Percentiles rank a stretch among this genome's conserved stretches.
Evolutionary conservation across 2,888 invertebrate genomes (phyloP).

Genomic region (Caradrina kadenii): DNA sequence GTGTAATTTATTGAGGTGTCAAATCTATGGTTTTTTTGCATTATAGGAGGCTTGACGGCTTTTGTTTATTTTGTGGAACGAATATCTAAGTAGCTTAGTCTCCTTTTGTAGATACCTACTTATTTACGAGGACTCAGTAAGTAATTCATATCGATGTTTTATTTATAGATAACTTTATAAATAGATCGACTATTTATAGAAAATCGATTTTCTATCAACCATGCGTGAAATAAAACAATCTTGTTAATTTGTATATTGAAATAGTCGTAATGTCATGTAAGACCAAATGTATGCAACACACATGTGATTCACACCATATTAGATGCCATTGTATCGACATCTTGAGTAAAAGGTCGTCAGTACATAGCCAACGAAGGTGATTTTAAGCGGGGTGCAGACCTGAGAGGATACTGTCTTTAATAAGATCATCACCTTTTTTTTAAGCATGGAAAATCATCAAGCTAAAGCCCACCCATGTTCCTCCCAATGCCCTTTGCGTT

Average conservation of each 20-base stretch:
- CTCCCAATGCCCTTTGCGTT: too few species aligned
- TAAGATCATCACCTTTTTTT: too few species aligned
- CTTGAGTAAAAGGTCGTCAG: conserved; percentile 31
- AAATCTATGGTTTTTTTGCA: conserved; percentile 23
- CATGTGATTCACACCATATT: conserved; percentile 29
- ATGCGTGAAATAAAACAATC: background rate
- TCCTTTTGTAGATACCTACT: too few species aligned
- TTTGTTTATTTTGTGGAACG: background rate
- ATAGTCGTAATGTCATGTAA: background rate
- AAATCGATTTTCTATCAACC: background rate
- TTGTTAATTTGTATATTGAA: background rate
- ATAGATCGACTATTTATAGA: background rate
- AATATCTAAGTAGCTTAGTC: too few species aligned
- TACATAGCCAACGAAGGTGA: conserved; percentile 30
- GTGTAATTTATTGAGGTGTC: conserved; percentile 51
- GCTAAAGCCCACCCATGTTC: too few species aligned
- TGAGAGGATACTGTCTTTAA: background rate
- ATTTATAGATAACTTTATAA: background rate
- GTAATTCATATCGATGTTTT: too few species aligned
- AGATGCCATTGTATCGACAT: conserved; percentile 27
- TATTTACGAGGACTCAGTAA: too few species aligned
- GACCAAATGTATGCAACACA: conserved; percentile 5
- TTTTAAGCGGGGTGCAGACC: conserved; percentile 16
- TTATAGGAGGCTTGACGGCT: background rate
- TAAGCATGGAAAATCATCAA: too few species aligned